Percentiles rank a stretch among this genome's conserved stretches.
Evolutionary conservation across 1,140 invertebrate species (phyloP).

Genomic region (Planococcus citri): DNA sequence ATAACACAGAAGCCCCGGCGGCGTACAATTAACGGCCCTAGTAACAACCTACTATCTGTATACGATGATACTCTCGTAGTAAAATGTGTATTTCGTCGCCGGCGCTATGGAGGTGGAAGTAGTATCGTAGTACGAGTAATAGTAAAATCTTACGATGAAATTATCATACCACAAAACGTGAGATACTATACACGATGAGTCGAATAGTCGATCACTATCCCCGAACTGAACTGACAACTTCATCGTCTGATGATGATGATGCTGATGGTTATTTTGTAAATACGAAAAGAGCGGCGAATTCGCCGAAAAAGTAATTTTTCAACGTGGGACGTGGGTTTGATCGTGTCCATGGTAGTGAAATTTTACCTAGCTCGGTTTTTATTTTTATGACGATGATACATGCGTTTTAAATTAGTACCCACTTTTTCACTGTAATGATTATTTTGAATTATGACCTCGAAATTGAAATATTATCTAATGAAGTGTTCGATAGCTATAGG

Average conservation of each 20-base stretch:
- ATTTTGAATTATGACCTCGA: neutral
- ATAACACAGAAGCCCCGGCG: neutral
- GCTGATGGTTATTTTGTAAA: no score
- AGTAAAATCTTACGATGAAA: neutral
- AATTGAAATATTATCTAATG: neutral
- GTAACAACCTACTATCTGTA: neutral
- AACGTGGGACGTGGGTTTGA: neutral
- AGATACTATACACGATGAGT: neutral
- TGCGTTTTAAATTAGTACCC: neutral
- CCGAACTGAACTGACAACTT: no score
- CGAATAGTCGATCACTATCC: no score
- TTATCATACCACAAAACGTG: neutral
- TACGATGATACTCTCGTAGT: neutral
- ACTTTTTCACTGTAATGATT: neutral
- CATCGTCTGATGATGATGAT: no score
- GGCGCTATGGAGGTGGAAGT: neutral
- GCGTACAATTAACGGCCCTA: neutral
- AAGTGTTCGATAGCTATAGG: no score
- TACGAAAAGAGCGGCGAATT: neutral
- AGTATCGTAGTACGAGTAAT: neutral
- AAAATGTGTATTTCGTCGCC: constrained; percentile 8
- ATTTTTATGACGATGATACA: neutral
- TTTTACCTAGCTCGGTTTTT: neutral
- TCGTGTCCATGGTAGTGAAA: neutral
- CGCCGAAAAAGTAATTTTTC: neutral